Conservation (phyloP, 2,888 invertebrate genomes). For the Asteroscopus sphinx region DNA sequence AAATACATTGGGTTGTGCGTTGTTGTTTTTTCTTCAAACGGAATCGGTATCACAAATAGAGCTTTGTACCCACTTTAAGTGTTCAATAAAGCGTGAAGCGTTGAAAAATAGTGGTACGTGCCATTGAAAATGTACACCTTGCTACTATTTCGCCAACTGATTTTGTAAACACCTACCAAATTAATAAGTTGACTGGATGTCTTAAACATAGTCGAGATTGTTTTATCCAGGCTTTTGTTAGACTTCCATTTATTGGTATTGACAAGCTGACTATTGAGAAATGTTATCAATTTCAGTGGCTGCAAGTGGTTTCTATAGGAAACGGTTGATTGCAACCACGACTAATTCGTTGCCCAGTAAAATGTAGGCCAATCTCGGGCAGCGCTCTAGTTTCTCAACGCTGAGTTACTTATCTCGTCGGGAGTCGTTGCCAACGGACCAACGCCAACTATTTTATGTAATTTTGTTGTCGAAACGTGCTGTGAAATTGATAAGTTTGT, state of each 20-base stretch:
- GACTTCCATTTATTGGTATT: slow-evolving; percentile 33
- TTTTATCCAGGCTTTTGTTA: slow-evolving; percentile 29
- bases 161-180: slow-evolving; percentile 11
- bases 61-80: slow-evolving; percentile 44
- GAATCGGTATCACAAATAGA: slow-evolving; percentile 49
- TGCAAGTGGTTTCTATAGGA: slow-evolving; percentile 81
- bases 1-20: slow-evolving; percentile 40
- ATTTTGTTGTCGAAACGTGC: slow-evolving; percentile 87
- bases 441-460: slow-evolving; percentile 85
- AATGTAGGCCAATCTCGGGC: slow-evolving; percentile 86
- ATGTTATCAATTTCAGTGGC: slow-evolving; percentile 79
- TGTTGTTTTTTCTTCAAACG: slow-evolving; percentile 42
- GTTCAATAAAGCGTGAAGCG: slow-evolving; percentile 55
- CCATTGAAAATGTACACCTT: slow-evolving; percentile 30
- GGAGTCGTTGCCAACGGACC: slow-evolving; percentile 83
- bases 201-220: slow-evolving; percentile 15
- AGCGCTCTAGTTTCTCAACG: slow-evolving; percentile 87
- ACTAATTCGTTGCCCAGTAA: slow-evolving; percentile 80
- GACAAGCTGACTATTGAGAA: slow-evolving; percentile 70
- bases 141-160: slow-evolving; percentile 17
- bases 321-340: slow-evolving; percentile 83
- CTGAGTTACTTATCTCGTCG: slow-evolving; percentile 82
- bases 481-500: slow-evolving; percentile 80
- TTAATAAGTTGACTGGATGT: slow-evolving; percentile 20
- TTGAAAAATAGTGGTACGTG: slow-evolving; percentile 36